Evolutionary conservation across 2,113 vertebrate species (phyloP).

Genomic region (Guaruba guarouba): DNA sequence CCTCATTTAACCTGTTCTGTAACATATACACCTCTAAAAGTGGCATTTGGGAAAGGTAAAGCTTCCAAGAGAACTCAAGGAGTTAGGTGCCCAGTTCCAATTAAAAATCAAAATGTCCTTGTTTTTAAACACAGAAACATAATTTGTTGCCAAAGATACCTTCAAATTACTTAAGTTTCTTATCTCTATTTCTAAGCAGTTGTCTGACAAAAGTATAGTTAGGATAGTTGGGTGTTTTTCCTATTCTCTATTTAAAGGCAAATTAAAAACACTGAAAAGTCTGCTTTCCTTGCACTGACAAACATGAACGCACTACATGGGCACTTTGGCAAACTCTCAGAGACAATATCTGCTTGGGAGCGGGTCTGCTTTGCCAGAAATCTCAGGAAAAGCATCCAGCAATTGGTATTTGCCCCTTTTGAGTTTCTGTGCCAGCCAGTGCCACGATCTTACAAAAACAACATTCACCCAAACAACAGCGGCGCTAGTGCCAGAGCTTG

Average conservation of each 20-base stretch:
- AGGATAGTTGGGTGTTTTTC: not conserved
- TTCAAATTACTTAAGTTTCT: not conserved
- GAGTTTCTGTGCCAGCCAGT: not conserved
- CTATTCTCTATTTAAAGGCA: not conserved
- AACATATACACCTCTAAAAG: not conserved
- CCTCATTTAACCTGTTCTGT: not conserved
- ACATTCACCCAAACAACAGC: too few species aligned
- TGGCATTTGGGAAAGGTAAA: not conserved
- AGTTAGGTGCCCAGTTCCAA: not conserved
- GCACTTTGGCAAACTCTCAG: not conserved
- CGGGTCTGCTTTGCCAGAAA: not conserved
- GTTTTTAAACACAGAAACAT: not conserved
- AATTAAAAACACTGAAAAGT: not conserved
- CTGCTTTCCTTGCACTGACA: not conserved
- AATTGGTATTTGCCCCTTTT: not conserved
- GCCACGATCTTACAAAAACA: not conserved
- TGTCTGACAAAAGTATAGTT: not conserved
- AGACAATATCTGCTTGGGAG: not conserved
- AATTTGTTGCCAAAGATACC: not conserved
- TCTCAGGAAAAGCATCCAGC: not conserved
- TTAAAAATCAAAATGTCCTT: not conserved
- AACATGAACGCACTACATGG: accelerated
- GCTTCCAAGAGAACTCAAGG: not conserved
- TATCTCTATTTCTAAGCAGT: not conserved
- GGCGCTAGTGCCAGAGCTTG: not conserved